phyloP scores from a whole-genome alignment of 2,888 invertebrate species.

The Synanthedon formicaeformis region DNA sequence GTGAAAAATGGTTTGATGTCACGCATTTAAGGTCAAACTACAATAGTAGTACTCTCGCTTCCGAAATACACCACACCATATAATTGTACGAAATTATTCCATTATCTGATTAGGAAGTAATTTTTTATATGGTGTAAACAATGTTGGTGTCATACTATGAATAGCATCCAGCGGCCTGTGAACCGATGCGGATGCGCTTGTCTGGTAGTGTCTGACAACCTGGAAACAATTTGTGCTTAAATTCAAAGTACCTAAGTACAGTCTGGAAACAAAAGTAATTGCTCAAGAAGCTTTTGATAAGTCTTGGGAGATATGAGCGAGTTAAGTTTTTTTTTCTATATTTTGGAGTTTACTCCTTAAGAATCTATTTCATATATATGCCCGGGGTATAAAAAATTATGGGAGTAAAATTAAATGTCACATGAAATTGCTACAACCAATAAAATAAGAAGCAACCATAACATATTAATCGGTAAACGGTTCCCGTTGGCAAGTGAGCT shows the following conservation, averaged over 20 bases:
- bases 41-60: slow-evolving; percentile 3
- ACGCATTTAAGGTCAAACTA: slow-evolving; percentile 13
- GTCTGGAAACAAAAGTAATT: too few relatives aligned
- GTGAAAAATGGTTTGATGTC: slow-evolving; percentile 11
- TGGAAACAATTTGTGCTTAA: slow-evolving; percentile 6
- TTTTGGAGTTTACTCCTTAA: too few relatives aligned
- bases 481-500: too few relatives aligned
- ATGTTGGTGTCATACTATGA: slow-evolving; percentile 20
- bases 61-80: slow-evolving; percentile 9
- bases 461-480: too few relatives aligned
- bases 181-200: slow-evolving; percentile 12
- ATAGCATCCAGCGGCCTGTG: slow-evolving; percentile 16
- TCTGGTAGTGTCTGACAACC: not conserved
- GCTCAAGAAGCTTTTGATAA: too few relatives aligned
- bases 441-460: too few relatives aligned
- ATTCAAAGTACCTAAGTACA: slow-evolving; percentile 1
- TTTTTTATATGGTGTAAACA: slow-evolving; percentile 20
- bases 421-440: too few relatives aligned
- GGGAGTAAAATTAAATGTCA: too few relatives aligned
- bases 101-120: slow-evolving; percentile 59
- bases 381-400: too few relatives aligned
- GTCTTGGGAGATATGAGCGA: too few relatives aligned
- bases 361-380: too few relatives aligned
- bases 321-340: too few relatives aligned
- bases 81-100: slow-evolving; percentile 18